Percentiles rank a stretch among this genome's conserved stretches.
Evolutionary conservation across 2,888 invertebrate genomes (phyloP).

Genomic region (Drosophila setosimentum): DNA sequence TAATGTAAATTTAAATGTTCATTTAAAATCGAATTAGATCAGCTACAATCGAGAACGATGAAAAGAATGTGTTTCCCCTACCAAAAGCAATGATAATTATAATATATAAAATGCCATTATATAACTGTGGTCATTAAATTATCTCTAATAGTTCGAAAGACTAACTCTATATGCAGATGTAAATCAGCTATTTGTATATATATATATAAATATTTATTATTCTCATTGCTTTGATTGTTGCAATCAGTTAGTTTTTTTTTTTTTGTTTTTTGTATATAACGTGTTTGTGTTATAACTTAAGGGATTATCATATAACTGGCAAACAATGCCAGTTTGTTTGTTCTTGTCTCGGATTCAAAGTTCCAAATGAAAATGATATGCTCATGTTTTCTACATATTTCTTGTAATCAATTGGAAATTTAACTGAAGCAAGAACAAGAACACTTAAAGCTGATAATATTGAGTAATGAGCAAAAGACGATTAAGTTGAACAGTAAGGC

Average conservation of each 20-base stretch:
- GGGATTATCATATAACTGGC: conserved; percentile 22
- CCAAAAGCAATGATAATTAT: neutral
- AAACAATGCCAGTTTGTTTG: conserved; percentile 9
- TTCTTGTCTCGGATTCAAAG: conserved; percentile 3
- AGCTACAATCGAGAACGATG: neutral
- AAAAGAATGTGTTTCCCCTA: neutral
- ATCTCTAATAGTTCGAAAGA: neutral
- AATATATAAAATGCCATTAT: neutral
- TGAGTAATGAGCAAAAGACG: conserved; percentile 15
- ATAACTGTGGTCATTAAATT: neutral
- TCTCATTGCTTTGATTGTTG: neutral
- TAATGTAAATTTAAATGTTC: conserved; percentile 2
- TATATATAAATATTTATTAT: neutral
- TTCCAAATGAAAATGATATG: neutral
- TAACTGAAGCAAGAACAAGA: neutral
- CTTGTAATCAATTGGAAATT: neutral
- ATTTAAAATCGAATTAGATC: conserved; percentile 21
- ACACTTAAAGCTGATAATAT: conserved; percentile 25
- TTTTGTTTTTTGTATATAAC: conserved; percentile 1
- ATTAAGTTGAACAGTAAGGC: neutral
- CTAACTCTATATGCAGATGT: neutral
- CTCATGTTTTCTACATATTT: conserved; percentile 8
- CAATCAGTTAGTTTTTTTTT: neutral
- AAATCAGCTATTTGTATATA: neutral
- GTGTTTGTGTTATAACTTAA: conserved; percentile 17